A percentile compares a stretch with the other conserved stretches of the same genome.
phyloP scores from a whole-genome alignment of 2,888 invertebrate species.

The Shargacucullia verbasci region DNA sequence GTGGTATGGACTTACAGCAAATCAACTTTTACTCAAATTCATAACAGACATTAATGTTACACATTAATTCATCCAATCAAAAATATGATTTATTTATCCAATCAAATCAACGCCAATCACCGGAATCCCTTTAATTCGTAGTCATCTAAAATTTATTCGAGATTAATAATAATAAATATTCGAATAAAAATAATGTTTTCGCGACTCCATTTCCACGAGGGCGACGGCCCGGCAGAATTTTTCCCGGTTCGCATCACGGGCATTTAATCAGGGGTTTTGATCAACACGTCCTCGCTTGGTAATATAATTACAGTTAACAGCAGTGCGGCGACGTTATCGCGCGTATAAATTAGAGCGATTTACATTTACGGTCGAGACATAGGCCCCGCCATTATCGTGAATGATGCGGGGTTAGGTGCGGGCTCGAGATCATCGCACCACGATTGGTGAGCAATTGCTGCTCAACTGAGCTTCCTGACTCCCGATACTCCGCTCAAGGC shows the following conservation, averaged over 20 bases:
- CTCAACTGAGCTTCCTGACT: conserved; percentile 37
- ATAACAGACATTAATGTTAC: background rate
- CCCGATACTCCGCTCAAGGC: conserved; percentile 19
- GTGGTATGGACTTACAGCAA: background rate
- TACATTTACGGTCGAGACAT: conserved; percentile 87
- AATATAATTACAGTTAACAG: conserved; percentile 89
- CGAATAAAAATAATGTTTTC: conserved; percentile 52
- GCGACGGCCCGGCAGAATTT: conserved; percentile 65
- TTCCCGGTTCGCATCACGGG: conserved; percentile 76
- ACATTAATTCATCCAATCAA: conserved; percentile 6
- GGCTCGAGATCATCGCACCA: conserved; percentile 74
- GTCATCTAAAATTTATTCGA: conserved; percentile 36
- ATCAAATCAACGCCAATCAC: conserved; percentile 31
- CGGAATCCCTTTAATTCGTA: conserved; percentile 34
- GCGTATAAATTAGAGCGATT: conserved; percentile 88
- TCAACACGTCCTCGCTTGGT: conserved; percentile 88
- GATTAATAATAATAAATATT: conserved; percentile 55
- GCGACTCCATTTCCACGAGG: conserved; percentile 56
- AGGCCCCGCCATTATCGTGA: conserved; percentile 84
- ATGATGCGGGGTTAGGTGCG: conserved; percentile 84
- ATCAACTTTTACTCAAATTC: conserved; percentile 3
- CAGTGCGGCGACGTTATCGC: conserved; percentile 88
- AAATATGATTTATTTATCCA: conserved; percentile 17
- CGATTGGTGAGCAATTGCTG: conserved; percentile 58
- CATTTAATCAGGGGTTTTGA: conserved; percentile 86